These are phyloP conservation scores for Corythornis cristatus DNA, from an alignment of 2,113 vertebrate genomes.

Conservation along the genomic window DNA sequence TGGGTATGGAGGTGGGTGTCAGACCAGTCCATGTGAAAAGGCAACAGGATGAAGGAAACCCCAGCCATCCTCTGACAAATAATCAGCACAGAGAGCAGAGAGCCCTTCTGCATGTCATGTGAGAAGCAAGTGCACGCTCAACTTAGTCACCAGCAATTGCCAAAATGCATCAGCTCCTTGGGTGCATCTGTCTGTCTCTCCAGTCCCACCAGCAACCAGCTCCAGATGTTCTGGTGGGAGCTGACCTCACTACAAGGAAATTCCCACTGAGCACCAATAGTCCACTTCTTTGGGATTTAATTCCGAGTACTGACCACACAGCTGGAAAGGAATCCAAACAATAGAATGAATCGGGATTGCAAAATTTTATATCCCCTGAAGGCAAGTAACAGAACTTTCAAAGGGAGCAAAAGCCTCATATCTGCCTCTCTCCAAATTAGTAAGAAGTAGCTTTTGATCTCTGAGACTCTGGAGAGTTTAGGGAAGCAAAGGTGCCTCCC, in stretches of 20 bases:
- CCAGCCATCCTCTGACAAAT: neutral
- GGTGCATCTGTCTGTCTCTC: neutral
- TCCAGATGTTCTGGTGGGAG: conserved; percentile 31
- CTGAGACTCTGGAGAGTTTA: neutral
- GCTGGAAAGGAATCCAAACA: conserved; percentile 38
- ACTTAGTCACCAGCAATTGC: neutral
- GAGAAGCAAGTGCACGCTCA: neutral
- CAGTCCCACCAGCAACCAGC: neutral
- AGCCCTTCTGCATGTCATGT: neutral
- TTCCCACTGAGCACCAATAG: conserved; percentile 8
- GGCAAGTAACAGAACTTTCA: conserved; percentile 38
- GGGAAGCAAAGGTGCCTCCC: neutral
- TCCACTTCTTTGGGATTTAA: conserved; percentile 21
- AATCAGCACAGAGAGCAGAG: neutral
- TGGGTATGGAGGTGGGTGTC: no score
- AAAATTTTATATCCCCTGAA: conserved; percentile 37
- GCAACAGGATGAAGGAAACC: neutral
- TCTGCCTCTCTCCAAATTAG: neutral
- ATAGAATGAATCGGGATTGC: conserved; percentile 1
- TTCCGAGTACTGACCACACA: conserved; percentile 38
- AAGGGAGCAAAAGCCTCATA: neutral
- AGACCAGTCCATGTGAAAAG: neutral
- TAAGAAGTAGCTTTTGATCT: conserved; percentile 35
- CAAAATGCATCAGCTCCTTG: neutral
- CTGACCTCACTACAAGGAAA: conserved; percentile 31